These are phyloP conservation scores for Scaptomyza tumidula DNA, from an alignment of 2,888 invertebrate species.

Conservation along the genomic window DNA sequence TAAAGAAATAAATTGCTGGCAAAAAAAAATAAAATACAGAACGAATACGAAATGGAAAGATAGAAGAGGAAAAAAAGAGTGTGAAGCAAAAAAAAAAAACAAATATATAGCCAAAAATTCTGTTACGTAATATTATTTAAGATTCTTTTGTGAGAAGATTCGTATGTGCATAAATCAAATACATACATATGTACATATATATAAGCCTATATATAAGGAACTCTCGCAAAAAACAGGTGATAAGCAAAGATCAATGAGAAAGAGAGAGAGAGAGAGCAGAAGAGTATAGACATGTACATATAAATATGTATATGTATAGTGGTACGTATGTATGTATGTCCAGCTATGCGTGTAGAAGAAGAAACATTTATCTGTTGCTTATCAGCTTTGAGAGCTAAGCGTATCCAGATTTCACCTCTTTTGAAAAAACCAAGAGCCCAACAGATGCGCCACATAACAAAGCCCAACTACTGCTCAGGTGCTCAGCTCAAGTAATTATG, in stretches of 20 bases:
- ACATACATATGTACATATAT: not conserved
- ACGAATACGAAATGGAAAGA: too few relatives aligned
- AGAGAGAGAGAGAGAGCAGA: not conserved
- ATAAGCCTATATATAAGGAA: not conserved
- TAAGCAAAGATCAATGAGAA: conserved; percentile 3
- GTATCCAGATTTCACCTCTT: not conserved
- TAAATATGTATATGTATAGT: not conserved
- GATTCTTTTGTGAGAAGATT: conserved; percentile 10
- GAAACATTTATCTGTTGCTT: conserved; percentile 27
- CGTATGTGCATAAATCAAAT: conserved; percentile 9
- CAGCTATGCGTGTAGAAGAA: not conserved
- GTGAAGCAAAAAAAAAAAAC: conserved; percentile 44
- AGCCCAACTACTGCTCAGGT: not conserved
- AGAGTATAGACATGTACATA: too few relatives aligned
- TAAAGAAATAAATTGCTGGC: conserved; percentile 18
- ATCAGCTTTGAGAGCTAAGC: conserved; percentile 14
- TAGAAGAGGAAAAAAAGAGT: conserved; percentile 16
- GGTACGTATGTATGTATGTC: not conserved
- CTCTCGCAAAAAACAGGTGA: conserved; percentile 11
- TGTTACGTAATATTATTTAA: conserved; percentile 63
- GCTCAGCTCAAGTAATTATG: conserved; percentile 11
- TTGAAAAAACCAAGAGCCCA: not conserved
- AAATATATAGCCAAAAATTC: conserved; percentile 37
- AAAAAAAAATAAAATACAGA: too few relatives aligned
- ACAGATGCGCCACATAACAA: conserved; percentile 9